These are phyloP conservation scores for Artibeus lituratus DNA, from an alignment of 2,797 vertebrate species.

Conservation along the genomic window DNA sequence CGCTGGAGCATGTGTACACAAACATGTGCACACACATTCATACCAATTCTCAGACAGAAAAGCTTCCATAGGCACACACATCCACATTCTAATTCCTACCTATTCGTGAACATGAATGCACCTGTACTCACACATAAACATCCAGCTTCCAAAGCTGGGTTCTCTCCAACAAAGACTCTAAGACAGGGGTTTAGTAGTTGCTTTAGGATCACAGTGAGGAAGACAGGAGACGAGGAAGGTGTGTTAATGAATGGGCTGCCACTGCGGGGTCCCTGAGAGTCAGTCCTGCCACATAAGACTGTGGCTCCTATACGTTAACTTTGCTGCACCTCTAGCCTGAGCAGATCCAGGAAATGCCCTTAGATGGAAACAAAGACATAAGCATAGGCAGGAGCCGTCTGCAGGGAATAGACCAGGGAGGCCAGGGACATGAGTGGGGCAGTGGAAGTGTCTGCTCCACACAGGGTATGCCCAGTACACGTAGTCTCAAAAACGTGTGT, in stretches of 20 bases:
- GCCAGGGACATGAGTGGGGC: background rate
- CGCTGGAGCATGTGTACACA: fast-evolving
- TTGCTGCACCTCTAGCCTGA: background rate
- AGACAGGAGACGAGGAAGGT: background rate
- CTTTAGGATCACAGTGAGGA: background rate
- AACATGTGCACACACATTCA: background rate
- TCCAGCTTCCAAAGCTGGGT: background rate
- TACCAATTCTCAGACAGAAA: background rate
- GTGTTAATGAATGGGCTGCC: background rate
- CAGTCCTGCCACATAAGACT: background rate
- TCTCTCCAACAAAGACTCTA: background rate
- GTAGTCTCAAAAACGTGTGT: background rate
- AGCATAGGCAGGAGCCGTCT: background rate
- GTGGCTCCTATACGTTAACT: background rate
- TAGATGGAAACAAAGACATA: background rate
- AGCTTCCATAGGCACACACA: background rate
- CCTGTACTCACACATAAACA: background rate
- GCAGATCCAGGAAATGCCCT: background rate
- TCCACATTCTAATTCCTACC: background rate
- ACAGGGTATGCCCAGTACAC: fast-evolving
- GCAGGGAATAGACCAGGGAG: background rate
- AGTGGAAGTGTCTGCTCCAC: no score
- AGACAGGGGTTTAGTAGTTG: background rate
- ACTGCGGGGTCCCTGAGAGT: background rate
- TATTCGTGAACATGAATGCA: fast-evolving